Base-by-base conservation (phyloP, 1,140 invertebrate genomes). In the Drosophila ambigua region DNA sequence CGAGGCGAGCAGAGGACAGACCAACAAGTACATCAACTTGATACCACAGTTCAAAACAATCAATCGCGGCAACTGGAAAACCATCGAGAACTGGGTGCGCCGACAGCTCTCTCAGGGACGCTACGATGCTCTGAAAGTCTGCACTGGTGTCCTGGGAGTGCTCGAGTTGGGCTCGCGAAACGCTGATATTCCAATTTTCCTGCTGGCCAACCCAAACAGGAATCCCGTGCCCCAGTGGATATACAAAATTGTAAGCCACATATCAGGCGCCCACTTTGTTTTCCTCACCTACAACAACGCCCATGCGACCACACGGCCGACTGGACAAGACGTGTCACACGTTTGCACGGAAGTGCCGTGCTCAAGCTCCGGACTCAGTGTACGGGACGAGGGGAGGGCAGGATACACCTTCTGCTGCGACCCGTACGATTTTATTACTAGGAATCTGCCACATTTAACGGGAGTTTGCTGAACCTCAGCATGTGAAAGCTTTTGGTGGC, bases 21-120 rank as follows among this genome's bases (percentile, higher is more conserved):
- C 73, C 1, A 55, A 43, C n/a, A 77, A 63, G 35, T 39, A 72
- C 7, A 20, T 66, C 15, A 81, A 81, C 44, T 24, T 62, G 0
- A 35, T 81, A 20, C 55, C 78, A 8, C 73, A 81, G 31, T 77
- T 73, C 5, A 7, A 6, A 0, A 7, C 8, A 7, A 54, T 81
- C 15, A 81, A 81, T 55, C 68, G 61, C 7, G 50, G 72, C 62
- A 82, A 82, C 20, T 81, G 78, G 78, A 81, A 77, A 9, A 43
- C 26, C 5, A 51, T 81, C 4, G 78, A 82, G 15, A 41, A 6
- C 8, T 83, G 57, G 55, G 26, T 77, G 2, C 65, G 58, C 2
- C 46, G 49, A 4, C 35, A 59, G 11, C 5, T 74, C 0, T n/a
- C 43, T 8, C 4, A n/a, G 0, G 41, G 43, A 43, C 44, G 24